Percentiles rank a stretch among this genome's conserved stretches.
These are phyloP conservation scores for Eublepharis macularius DNA, from an alignment of 2,113 vertebrate genomes.

Conservation along the genomic window DNA sequence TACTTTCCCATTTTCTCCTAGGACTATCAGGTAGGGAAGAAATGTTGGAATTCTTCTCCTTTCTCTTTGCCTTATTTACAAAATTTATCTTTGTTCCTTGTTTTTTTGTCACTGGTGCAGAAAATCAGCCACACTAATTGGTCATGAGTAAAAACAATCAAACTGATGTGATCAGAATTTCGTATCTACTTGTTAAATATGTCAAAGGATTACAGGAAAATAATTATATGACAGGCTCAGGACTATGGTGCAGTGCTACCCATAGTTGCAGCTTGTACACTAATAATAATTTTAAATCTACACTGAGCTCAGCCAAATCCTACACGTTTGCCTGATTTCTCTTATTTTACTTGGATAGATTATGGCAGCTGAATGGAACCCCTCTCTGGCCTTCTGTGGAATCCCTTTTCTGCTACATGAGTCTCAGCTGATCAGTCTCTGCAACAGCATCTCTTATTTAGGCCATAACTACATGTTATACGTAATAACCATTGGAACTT, in stretches of 20 bases:
- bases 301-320: neutral
- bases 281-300: neutral
- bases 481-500: no score
- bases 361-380: neutral
- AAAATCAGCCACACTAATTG: neutral
- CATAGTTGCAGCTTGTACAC: neutral
- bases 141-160: constrained; percentile 16
- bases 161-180: neutral
- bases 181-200: constrained; percentile 29
- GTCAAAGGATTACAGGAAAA: constrained; percentile 45
- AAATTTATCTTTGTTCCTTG: neutral
- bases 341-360: neutral
- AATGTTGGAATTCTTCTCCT: neutral
- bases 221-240: neutral
- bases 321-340: neutral
- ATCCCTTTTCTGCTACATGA: neutral
- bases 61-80: neutral
- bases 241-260: neutral
- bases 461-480: no score
- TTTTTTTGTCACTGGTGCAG: neutral
- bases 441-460: no score
- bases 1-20: neutral
- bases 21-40: neutral
- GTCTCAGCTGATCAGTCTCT: neutral
- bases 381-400: neutral